phyloP scores from a whole-genome alignment of 1,140 invertebrate genomes.

The Nasonia giraulti region DNA sequence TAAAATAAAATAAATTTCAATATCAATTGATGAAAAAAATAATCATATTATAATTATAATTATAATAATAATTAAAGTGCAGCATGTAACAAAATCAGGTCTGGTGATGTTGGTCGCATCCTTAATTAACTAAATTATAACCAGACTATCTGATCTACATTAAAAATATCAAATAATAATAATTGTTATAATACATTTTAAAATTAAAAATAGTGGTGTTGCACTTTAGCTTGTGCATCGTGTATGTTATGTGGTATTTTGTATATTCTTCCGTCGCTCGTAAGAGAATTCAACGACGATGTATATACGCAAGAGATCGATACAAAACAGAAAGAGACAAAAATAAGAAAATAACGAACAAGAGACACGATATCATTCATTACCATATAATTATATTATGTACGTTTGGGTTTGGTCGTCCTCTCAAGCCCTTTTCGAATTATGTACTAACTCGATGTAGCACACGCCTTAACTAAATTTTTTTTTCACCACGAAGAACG shows the following conservation, averaged over 20 bases:
- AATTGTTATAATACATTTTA: constrained; percentile 67
- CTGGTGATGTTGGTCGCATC: constrained; percentile 65
- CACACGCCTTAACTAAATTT: constrained; percentile 46
- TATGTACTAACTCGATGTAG: constrained; percentile 53
- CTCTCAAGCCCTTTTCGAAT: constrained; percentile 43
- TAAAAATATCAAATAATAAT: constrained; percentile 72
- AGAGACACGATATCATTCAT: constrained; percentile 56
- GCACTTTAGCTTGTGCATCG: constrained; percentile 56
- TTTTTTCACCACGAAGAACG: constrained; percentile 50
- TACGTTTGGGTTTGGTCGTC: constrained; percentile 54
- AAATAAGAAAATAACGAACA: constrained; percentile 58
- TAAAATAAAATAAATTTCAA: constrained; percentile 30
- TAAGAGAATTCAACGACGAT: constrained; percentile 47
- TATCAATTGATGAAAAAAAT: constrained; percentile 23
- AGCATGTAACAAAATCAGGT: constrained; percentile 40
- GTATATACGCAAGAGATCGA: constrained; percentile 69
- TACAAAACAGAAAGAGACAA: constrained; percentile 62
- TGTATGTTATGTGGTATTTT: constrained; percentile 40
- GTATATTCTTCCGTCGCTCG: constrained; percentile 51
- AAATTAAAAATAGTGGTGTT: constrained; percentile 66
- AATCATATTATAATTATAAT: constrained; percentile 11
- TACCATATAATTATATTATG: constrained; percentile 53
- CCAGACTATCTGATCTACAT: constrained; percentile 68
- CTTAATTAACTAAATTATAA: constrained; percentile 68
- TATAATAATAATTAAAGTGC: constrained; percentile 10